A percentile compares a stretch with the other conserved stretches of the same genome.
phyloP scores from a whole-genome alignment of 2,797 vertebrate genomes.

The Protosalanx chinensis region DNA sequence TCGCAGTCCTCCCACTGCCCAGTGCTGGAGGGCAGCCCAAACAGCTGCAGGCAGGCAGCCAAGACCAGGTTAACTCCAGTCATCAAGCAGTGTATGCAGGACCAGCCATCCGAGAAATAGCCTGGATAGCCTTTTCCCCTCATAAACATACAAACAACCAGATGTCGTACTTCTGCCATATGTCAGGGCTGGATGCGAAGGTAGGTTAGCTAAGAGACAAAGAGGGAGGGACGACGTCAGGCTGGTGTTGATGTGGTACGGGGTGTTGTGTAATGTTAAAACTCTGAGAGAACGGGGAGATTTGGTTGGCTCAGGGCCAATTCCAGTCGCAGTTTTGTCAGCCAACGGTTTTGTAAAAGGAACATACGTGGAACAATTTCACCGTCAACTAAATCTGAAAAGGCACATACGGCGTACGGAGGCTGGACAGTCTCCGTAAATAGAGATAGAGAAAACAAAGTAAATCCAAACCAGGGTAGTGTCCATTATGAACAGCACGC shows the following conservation, averaged over 20 bases:
- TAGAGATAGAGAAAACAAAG: background rate
- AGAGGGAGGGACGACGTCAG: background rate
- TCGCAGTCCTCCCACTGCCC: background rate
- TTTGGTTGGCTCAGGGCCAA: background rate
- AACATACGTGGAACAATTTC: no score
- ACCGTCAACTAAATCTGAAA: background rate
- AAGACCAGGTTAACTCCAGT: conserved; percentile 25
- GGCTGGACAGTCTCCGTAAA: background rate
- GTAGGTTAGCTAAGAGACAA: background rate
- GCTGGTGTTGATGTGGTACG: no score
- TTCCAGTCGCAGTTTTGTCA: no score
- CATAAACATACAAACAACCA: conserved; percentile 43
- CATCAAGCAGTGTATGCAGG: background rate
- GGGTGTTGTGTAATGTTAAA: background rate
- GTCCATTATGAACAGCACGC: background rate
- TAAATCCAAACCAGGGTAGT: background rate
- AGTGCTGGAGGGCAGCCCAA: background rate
- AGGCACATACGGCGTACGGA: background rate
- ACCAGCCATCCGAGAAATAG: background rate
- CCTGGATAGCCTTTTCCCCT: background rate
- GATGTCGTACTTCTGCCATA: conserved; percentile 55
- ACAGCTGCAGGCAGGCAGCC: conserved; percentile 42
- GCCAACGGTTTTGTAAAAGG: no score
- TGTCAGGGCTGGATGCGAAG: conserved; percentile 30
- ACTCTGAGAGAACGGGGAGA: background rate